phyloP scores from a whole-genome alignment of 2,797 vertebrate species.

The Microctenopoma stevenorrisi region DNA sequence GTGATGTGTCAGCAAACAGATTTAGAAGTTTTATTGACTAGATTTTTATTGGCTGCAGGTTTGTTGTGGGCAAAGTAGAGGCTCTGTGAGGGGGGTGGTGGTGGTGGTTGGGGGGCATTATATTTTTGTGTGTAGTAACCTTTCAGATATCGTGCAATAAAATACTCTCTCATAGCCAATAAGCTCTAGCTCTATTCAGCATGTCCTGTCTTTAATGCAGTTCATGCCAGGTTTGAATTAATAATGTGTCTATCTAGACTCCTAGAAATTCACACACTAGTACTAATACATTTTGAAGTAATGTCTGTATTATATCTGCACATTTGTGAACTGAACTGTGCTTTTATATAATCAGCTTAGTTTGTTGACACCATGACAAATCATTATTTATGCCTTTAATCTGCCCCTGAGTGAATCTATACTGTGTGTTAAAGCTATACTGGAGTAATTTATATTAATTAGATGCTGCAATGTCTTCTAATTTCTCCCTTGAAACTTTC shows the following conservation, averaged over 20 bases:
- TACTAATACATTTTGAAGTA: not conserved
- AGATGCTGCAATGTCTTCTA: conserved; percentile 2
- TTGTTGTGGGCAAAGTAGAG: not conserved
- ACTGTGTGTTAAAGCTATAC: not conserved
- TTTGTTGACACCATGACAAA: conserved; percentile 21
- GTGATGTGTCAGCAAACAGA: conserved; percentile 19
- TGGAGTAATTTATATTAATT: conserved; percentile 31
- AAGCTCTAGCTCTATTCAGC: not conserved
- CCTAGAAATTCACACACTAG: not conserved
- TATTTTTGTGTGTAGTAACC: not conserved
- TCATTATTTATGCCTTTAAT: conserved; percentile 21
- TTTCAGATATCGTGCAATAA: not conserved
- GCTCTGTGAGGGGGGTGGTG: no score
- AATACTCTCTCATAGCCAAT: not conserved
- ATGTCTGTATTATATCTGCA: conserved; percentile 15
- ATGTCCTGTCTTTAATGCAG: not conserved
- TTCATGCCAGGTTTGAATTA: conserved; percentile 6
- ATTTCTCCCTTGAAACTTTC: conserved; percentile 4
- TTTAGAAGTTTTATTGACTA: conserved; percentile 2
- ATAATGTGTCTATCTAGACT: not conserved
- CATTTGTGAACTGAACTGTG: conserved; percentile 8
- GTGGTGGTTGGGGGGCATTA: no score
- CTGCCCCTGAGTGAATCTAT: conserved; percentile 13
- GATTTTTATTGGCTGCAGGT: conserved; percentile 1
- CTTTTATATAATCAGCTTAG: conserved; percentile 15